Evolutionary conservation across 2,797 vertebrate genomes (phyloP).

Genomic region (Caiman crocodilus): DNA sequence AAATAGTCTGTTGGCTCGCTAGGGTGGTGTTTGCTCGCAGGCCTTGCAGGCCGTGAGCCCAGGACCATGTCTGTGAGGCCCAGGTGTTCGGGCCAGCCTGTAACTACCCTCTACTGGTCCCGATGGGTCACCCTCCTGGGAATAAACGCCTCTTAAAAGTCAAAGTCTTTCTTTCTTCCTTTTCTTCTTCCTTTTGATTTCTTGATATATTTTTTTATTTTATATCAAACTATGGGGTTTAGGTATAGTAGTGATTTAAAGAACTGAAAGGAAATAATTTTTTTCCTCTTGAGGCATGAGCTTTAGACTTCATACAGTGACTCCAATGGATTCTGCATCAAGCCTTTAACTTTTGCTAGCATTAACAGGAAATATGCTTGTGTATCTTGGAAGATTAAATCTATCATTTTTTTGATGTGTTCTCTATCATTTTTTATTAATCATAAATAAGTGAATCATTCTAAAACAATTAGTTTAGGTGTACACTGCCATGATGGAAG

Average conservation of each 20-base stretch:
- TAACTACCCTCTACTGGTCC: too few relatives aligned
- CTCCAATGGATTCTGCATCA: slow-evolving; percentile 1
- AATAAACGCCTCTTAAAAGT: too few relatives aligned
- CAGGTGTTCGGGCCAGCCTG: too few relatives aligned
- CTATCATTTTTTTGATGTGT: slow-evolving; percentile 37
- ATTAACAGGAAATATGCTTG: slow-evolving; percentile 39
- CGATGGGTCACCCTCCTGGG: too few relatives aligned
- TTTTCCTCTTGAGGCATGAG: slow-evolving; percentile 13
- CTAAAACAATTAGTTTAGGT: slow-evolving; percentile 30
- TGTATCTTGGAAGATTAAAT: slow-evolving; percentile 50
- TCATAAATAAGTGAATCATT: slow-evolving; percentile 52
- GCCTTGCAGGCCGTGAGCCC: too few relatives aligned
- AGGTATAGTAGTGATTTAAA: background rate
- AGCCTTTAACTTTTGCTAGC: slow-evolving; percentile 39
- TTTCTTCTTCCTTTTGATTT: background rate
- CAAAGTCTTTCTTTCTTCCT: background rate
- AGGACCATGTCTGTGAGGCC: too few relatives aligned
- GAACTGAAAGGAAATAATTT: background rate
- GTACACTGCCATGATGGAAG: background rate
- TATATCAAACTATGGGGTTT: background rate
- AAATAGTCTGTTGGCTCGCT: too few relatives aligned
- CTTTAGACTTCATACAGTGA: background rate
- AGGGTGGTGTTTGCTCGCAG: too few relatives aligned
- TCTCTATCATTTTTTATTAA: slow-evolving; percentile 63
- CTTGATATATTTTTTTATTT: background rate